Evolutionary conservation across 2,888 invertebrate genomes (phyloP).

Genomic region (Lithophane ornitopus): DNA sequence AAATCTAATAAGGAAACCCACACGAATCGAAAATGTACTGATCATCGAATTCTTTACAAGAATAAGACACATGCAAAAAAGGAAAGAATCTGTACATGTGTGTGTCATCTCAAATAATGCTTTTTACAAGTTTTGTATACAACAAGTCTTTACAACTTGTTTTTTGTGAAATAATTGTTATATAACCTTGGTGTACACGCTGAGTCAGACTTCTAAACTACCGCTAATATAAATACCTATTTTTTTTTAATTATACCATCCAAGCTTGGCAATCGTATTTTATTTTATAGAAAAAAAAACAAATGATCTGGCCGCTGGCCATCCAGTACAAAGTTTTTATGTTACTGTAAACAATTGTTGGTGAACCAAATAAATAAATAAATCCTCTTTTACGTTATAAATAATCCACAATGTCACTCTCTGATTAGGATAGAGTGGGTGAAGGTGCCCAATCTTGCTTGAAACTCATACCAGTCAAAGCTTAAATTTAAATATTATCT

Average conservation of each 20-base stretch:
- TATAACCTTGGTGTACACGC: not conserved
- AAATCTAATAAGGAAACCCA: constrained; percentile 41
- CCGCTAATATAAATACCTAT: not conserved
- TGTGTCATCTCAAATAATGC: not conserved
- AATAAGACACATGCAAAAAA: not conserved
- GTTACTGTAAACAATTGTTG: too few relatives aligned
- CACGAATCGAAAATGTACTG: not conserved
- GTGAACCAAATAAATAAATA: too few relatives aligned
- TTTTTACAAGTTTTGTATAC: too few relatives aligned
- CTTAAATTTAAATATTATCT: not conserved
- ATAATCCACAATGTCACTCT: not conserved
- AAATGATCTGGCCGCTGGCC: not conserved
- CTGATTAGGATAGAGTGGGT: not conserved
- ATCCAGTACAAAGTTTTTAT: too few relatives aligned
- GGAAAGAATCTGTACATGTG: not conserved
- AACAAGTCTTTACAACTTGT: not conserved
- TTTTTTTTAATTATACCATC: too few relatives aligned
- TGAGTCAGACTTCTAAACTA: not conserved
- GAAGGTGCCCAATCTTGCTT: not conserved
- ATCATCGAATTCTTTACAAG: not conserved
- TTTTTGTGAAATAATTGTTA: not conserved
- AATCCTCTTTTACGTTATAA: not conserved
- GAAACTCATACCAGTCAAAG: not conserved
- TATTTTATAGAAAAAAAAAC: not conserved
- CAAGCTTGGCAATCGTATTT: not conserved